Base-by-base conservation (phyloP, 2,113 vertebrate species). In the Hymenochirus boettgeri region DNA sequence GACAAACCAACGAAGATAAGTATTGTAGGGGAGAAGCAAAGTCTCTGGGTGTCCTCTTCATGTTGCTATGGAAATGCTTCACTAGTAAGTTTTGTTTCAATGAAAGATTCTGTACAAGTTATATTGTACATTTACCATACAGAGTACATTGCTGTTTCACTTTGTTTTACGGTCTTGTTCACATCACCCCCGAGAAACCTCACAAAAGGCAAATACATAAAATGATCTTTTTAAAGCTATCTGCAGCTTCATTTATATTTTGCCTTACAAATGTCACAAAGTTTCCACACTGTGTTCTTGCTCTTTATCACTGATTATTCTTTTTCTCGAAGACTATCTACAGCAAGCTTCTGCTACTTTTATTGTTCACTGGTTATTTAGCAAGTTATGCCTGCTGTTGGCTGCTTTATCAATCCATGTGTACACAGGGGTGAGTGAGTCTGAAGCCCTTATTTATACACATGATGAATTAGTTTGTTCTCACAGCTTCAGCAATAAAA, bases 91-190 rank as follows among this genome's bases (percentile, higher is more conserved):
- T n/a, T 42, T 29, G 31, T 60, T 52, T 60, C 48, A n/a, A n/a
- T 31, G 19, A 10, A 8, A 15, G 39, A 27, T 18, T 39, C 33
- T 6, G 23, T 18, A 22, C 18, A 59, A 59, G 21, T 59, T 67
- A 24, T 33, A 26, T 67, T 56, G 56, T 67, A 67, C 65, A 67
- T 67, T 67, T 67, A 67, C 18, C 65, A 53, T n/a, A 67, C 35
- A 46, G 46, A 67, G 48, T 37, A 53, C 51, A 58, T 48, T 39
- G 42, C 42, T 51, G 60, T 39, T 35, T 57, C 12, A 13, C 37
- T 55, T 46, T 56, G 26, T 23, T 48, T 48, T 48, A 22, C 22
- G 23, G 37, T 26, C 25, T 47, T 17, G 21, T n/a, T 23, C n/a
- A 29, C 23, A 22, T 11, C 18, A 21, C 9, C 26, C 39, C 31